These are phyloP conservation scores for Odontamblyopus rebecca DNA, from an alignment of 2,797 vertebrate species.

Conservation along the genomic window DNA sequence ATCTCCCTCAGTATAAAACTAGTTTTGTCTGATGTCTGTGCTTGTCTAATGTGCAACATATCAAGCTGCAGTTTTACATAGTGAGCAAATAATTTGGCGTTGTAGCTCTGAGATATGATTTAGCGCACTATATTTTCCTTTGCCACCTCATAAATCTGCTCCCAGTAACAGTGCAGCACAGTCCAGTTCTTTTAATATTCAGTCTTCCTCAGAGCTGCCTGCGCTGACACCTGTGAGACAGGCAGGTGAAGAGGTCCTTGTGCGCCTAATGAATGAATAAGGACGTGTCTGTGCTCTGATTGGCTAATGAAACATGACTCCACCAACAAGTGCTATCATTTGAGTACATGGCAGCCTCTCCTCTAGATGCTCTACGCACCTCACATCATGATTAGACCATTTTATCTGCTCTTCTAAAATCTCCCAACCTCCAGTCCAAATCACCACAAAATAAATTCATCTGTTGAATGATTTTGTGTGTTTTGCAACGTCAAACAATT, in stretches of 20 bases:
- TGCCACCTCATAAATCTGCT: conserved; percentile 71
- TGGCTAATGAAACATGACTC: conserved; percentile 7
- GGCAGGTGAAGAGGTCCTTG: conserved; percentile 33
- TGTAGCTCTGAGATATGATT: conserved; percentile 66
- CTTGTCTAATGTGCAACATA: conserved; percentile 63
- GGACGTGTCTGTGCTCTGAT: neutral
- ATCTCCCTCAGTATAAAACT: conserved; percentile 19
- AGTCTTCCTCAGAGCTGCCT: conserved; percentile 23
- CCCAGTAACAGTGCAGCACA: conserved; percentile 53
- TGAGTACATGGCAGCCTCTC: neutral
- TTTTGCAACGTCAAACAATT: conserved; percentile 83
- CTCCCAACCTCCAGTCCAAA: conserved; percentile 44
- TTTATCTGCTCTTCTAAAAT: conserved; percentile 56
- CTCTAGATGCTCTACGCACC: conserved; percentile 1
- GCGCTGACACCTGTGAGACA: conserved; percentile 35
- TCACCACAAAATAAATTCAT: conserved; percentile 75
- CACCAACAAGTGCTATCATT: neutral
- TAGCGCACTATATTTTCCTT: conserved; percentile 70
- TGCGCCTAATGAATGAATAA: conserved; percentile 25
- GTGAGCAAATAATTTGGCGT: conserved; percentile 72
- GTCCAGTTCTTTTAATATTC: conserved; percentile 60
- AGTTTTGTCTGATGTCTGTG: conserved; percentile 23
- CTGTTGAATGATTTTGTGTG: conserved; percentile 82
- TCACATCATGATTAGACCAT: conserved; percentile 19
- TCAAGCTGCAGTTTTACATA: conserved; percentile 60